Evolutionary conservation across 2,888 invertebrate genomes (phyloP), one percentile per base, ranked within the genome.

Genomic region (Euplexia lucipara): DNA sequence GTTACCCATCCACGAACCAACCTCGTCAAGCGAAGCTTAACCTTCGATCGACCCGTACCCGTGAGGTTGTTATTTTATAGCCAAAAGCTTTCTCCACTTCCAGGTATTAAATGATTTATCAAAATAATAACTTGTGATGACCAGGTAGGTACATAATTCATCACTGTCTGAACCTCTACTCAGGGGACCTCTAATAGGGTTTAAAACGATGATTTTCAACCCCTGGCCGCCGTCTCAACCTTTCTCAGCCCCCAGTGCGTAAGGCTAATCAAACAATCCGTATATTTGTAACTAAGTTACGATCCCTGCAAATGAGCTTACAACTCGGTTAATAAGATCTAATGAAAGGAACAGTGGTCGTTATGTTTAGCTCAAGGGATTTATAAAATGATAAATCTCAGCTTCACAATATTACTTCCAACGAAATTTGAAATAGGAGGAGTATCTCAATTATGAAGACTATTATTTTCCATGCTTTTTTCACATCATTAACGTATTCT

Each of bases 221-320:
- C 32, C n/a, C 14, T n/a, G 30, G 32, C n/a, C n/a, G 16, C 16
- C 44, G 3, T 39, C 45, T 39, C 9, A 72, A 51, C 26, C 47
- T 37, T 37, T 22, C 30, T 22, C 37, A 59, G 32, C 8, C 14
- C 58, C 22, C 30, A 18, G 44, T n/a, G 41, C 30, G n/a, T 10
- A n/a, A 14, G 30, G 18, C 22, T 64, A 48, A 77, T 71, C 58
- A 76, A 73, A 73, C 58, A 54, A 42, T 35, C 54, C 45, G 30
- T 52, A 45, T 42, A 75, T 75, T 75, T 51, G 26, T 60, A 59
- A 79, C 58, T 48, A 12, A 61, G 44, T 79, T 63, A 59, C 41
- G 64, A 61, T 54, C 65, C 57, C 16, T 32, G 18, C 45, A 54
- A 75, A 78, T 64, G 47, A 54, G 60, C 49, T 61, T 64, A 61